phyloP scores from a whole-genome alignment of 2,113 vertebrate species.

The Macquaria ambigua region DNA sequence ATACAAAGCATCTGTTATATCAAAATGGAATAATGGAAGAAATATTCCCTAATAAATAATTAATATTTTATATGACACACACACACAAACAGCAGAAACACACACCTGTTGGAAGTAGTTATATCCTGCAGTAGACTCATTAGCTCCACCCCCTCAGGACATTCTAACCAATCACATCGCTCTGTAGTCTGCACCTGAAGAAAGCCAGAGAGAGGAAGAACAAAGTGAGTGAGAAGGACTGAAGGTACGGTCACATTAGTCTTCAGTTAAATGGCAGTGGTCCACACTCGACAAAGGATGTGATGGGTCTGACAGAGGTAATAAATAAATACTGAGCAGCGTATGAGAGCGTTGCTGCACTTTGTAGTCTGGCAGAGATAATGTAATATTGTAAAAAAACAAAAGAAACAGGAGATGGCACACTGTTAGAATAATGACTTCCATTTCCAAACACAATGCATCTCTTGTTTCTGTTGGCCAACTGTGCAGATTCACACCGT shows the following conservation, averaged over 20 bases:
- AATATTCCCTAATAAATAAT: neutral
- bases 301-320: neutral
- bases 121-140: slow-evolving; percentile 55
- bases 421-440: slow-evolving; percentile 2
- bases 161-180: slow-evolving; percentile 61
- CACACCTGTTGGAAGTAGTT: slow-evolving; percentile 60
- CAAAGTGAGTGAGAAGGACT: neutral
- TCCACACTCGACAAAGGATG: neutral
- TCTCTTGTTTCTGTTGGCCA: neutral
- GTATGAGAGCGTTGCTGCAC: neutral
- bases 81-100: slow-evolving; percentile 2
- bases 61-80: neutral
- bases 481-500: neutral
- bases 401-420: neutral
- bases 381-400: neutral
- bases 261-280: neutral
- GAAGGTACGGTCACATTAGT: neutral
- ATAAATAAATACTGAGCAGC: neutral
- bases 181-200: slow-evolving; percentile 66
- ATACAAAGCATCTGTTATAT: neutral
- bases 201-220: neutral
- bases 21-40: neutral
- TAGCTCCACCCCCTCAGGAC: slow-evolving; percentile 62
- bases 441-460: neutral
- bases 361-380: neutral